Percentiles rank a stretch among this genome's conserved stretches.
Conservation (phyloP, 2,113 vertebrate genomes). For the Phasianus colchicus region DNA sequence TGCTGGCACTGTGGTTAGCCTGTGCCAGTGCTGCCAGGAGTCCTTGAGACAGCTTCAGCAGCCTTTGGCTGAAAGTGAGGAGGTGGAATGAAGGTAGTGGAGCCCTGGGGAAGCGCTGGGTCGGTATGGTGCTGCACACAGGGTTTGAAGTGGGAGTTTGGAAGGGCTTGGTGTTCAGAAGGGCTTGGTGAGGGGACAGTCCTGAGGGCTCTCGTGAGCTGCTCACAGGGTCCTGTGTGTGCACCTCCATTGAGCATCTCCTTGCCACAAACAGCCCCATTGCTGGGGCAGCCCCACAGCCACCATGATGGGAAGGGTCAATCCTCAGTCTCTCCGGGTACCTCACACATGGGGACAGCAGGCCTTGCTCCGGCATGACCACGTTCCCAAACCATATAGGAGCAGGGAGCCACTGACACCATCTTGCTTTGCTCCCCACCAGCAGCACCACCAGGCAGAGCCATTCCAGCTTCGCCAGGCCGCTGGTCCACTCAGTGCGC, state of each 20-base stretch:
- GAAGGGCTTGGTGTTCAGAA: not conserved
- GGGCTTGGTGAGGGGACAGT: accelerated
- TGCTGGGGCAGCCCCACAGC: not conserved
- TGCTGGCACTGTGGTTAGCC: not conserved
- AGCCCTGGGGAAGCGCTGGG: not conserved
- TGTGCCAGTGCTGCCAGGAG: not conserved
- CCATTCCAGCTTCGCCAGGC: conserved; percentile 47
- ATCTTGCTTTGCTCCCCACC: not conserved
- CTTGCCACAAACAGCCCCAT: not conserved
- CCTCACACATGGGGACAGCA: not conserved
- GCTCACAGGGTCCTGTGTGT: not conserved
- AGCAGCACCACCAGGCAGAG: conserved; percentile 2
- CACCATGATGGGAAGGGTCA: too few species aligned
- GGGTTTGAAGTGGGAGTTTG: not conserved
- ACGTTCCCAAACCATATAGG: not conserved
- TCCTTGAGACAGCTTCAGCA: not conserved
- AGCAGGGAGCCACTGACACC: not conserved
- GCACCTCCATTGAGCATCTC: not conserved
- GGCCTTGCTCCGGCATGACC: not conserved
- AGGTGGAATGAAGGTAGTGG: accelerated
- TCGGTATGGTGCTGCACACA: accelerated
- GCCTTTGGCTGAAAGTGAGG: not conserved
- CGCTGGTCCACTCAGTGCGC: conserved; percentile 67
- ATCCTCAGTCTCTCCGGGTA: not conserved
- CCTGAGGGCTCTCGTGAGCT: not conserved